These are phyloP conservation scores for Rambutsinella grinnellia DNA, from an alignment of 2,888 invertebrate genomes.

Conservation along the genomic window DNA sequence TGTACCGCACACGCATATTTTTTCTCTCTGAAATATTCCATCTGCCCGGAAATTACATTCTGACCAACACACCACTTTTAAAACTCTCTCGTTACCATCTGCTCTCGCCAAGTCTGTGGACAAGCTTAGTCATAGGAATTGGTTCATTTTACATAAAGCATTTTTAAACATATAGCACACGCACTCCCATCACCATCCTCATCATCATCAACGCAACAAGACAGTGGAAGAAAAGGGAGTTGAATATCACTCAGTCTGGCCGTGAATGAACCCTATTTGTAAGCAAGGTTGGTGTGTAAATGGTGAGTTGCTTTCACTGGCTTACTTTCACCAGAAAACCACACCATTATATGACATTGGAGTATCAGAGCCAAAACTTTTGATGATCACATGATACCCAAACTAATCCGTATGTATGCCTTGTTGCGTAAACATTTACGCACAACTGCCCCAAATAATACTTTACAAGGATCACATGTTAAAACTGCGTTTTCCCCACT, in stretches of 20 bases:
- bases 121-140: too few relatives aligned
- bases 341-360: too few relatives aligned
- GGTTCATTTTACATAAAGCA: slow-evolving; percentile 16
- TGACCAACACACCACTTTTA: slow-evolving; percentile 9
- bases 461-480: background rate
- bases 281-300: slow-evolving; percentile 30
- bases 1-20: slow-evolving; percentile 17
- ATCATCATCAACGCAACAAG: background rate
- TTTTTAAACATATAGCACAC: slow-evolving; percentile 20
- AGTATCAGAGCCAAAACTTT: slow-evolving; percentile 8
- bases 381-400: slow-evolving; percentile 5
- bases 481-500: background rate
- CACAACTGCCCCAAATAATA: slow-evolving; percentile 52
- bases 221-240: slow-evolving; percentile 1
- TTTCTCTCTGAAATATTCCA: too few relatives aligned
- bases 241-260: background rate
- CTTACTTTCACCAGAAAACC: slow-evolving; percentile 19
- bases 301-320: slow-evolving; percentile 23
- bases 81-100: too few relatives aligned
- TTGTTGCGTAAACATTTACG: slow-evolving; percentile 51
- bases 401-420: slow-evolving; percentile 43
- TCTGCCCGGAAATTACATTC: slow-evolving; percentile 32
- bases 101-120: too few relatives aligned
- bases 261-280: slow-evolving; percentile 28
- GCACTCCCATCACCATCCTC: slow-evolving; percentile 27